A percentile compares a stretch with the other conserved stretches of the same genome.
These are phyloP conservation scores for Vespertilio murinus DNA, from an alignment of 2,797 vertebrate genomes.

Conservation along the genomic window DNA sequence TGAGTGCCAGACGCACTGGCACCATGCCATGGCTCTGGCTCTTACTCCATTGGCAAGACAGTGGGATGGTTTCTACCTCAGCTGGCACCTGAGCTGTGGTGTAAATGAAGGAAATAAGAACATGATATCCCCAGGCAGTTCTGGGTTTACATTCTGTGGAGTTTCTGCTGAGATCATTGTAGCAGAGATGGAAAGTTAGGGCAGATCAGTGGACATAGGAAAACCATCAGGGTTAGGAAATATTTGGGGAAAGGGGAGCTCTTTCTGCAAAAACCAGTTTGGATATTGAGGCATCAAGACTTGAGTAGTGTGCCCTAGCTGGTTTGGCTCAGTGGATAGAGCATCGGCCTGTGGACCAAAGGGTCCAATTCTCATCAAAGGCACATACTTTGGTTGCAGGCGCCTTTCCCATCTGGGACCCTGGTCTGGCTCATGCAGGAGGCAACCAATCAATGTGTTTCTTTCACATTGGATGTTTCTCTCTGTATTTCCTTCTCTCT, in stretches of 20 bases:
- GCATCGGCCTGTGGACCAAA: too few species aligned
- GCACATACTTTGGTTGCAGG: too few species aligned
- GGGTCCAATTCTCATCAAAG: too few species aligned
- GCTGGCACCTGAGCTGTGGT: background rate
- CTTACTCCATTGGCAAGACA: background rate
- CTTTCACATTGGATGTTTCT: too few species aligned
- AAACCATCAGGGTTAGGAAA: background rate
- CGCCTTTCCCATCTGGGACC: too few species aligned
- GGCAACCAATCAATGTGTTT: too few species aligned
- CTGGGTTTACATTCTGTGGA: background rate
- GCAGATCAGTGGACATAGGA: background rate
- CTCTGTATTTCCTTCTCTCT: too few species aligned
- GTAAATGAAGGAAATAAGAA: background rate
- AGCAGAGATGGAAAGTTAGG: background rate
- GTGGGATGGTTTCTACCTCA: background rate
- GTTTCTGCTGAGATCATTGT: background rate
- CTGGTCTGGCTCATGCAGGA: too few species aligned
- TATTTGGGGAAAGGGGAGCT: background rate
- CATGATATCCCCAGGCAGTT: background rate
- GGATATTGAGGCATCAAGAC: background rate
- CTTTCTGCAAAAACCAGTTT: slow-evolving; percentile 5
- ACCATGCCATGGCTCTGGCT: background rate
- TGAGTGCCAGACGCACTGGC: rapidly evolving
- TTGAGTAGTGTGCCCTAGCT: background rate
- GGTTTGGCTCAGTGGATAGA: too few species aligned